Base-by-base conservation (phyloP, 2,797 vertebrate genomes). In the Muraenolepis orangiensis region DNA sequence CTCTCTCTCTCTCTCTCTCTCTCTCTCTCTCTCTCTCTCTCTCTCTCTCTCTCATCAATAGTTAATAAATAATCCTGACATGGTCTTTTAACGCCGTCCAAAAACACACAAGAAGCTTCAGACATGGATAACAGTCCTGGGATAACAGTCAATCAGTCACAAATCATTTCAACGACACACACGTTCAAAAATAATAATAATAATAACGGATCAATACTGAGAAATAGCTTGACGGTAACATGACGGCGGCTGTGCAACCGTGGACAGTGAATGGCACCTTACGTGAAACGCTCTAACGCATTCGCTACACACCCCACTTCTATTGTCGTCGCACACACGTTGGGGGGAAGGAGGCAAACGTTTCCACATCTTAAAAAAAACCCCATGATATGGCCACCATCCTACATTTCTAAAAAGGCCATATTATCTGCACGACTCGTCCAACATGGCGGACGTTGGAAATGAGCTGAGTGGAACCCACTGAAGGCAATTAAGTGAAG, bases 41-140 rank as follows among this genome's bases (percentile, higher is more conserved):
- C 16, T 71, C 72, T 32, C 67, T 74, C 69, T 57, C 70, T 67
- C n/a, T 64, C 64, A 70, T 80, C 42, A 73, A 76, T 61, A 80
- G 67, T 80, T 81, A 92, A 94, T 94, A 93, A 94, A 93, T 91
- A 93, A 77, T 89, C 85, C 80, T 78, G 81, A 29, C 73, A 73
- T 79, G 70, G 74, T 72, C 77, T 81, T 30, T n/a, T 75, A 51
- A 81, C 79, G 70, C 85, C 71, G 77, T 73, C 69, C 72, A 74
- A 78, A 71, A 23, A 64, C 57, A 84, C 76, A 85, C 66, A 78
- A 71, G 61, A 85, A 73, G 82, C 77, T 82, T 81, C 74, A 77
- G 73, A 77, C 69, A 83, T 71, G 89, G 79, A 72, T 76, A n/a
- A n/a, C 71, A 69, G 71, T 36, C 66, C 32, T 30, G 10, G 16